These are phyloP conservation scores for Liparis tanakae DNA, from an alignment of 2,797 vertebrate genomes.

Conservation along the genomic window DNA sequence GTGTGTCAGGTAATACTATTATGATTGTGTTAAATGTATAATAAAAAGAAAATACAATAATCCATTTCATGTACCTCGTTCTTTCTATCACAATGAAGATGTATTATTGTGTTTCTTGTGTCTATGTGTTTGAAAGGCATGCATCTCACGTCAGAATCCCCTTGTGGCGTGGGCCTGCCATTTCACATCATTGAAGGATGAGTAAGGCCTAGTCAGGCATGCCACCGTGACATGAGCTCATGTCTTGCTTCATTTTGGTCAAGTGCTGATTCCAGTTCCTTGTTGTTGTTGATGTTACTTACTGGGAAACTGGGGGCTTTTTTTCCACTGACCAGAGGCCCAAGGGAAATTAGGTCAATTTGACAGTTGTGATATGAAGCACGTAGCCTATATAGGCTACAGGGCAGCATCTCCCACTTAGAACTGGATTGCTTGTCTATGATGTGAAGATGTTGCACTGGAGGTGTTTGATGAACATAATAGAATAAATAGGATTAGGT, in stretches of 20 bases:
- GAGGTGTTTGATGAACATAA: neutral
- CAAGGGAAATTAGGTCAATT: constrained; percentile 46
- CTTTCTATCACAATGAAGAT: neutral
- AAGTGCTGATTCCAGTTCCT: constrained; percentile 44
- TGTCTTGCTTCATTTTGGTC: constrained; percentile 63
- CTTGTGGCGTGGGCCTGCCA: constrained; percentile 50
- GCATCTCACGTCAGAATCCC: constrained; percentile 20
- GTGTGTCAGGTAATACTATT: neutral
- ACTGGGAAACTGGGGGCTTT: constrained; percentile 24
- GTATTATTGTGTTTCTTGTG: neutral
- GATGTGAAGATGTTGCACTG: neutral
- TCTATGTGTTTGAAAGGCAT: constrained; percentile 11
- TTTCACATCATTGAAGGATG: constrained; percentile 66
- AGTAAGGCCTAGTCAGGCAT: constrained; percentile 68
- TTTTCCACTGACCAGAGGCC: constrained; percentile 65
- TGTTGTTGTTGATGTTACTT: constrained; percentile 34
- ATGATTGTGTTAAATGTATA: neutral
- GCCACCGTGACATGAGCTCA: constrained; percentile 51
- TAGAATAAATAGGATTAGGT: neutral
- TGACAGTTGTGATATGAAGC: constrained; percentile 31
- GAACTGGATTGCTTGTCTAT: constrained; percentile 22
- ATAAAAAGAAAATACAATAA: neutral
- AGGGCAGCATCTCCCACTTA: constrained; percentile 17
- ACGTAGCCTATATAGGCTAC: constrained; percentile 44
- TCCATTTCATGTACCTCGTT: neutral